Evolutionary conservation across 2,113 vertebrate species (phyloP).

Genomic region (Tachuris rubrigastra): DNA sequence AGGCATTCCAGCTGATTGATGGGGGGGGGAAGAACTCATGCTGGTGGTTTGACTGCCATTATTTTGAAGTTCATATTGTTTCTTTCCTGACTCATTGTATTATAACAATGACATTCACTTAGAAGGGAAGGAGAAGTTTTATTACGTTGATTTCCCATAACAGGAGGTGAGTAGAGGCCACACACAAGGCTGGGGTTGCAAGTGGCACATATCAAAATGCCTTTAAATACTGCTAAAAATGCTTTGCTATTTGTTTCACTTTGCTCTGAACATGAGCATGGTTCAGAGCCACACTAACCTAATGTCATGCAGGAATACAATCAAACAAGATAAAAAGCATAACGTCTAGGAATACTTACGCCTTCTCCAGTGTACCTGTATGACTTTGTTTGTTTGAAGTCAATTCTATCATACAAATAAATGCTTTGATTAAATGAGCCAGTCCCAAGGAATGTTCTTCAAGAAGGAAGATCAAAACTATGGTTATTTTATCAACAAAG

Average conservation of each 20-base stretch:
- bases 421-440: neutral
- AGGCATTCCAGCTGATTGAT: neutral
- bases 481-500: neutral
- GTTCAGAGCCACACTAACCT: neutral
- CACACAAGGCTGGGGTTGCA: neutral
- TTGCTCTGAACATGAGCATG: neutral
- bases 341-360: neutral
- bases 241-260: neutral
- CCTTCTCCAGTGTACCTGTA: neutral
- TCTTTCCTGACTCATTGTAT: constrained; percentile 44
- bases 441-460: neutral
- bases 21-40: neutral
- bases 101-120: constrained; percentile 27
- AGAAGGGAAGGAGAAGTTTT: constrained; percentile 25
- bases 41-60: neutral
- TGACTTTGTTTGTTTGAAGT: neutral
- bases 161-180: neutral
- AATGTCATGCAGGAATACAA: neutral
- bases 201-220: neutral
- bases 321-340: neutral
- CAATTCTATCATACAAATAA: neutral
- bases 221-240: neutral
- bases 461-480: neutral
- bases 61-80: constrained; percentile 33
- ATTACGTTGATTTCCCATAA: neutral